Evolutionary conservation across 2,113 vertebrate species (phyloP).

Genomic region (Lonchura striata): DNA sequence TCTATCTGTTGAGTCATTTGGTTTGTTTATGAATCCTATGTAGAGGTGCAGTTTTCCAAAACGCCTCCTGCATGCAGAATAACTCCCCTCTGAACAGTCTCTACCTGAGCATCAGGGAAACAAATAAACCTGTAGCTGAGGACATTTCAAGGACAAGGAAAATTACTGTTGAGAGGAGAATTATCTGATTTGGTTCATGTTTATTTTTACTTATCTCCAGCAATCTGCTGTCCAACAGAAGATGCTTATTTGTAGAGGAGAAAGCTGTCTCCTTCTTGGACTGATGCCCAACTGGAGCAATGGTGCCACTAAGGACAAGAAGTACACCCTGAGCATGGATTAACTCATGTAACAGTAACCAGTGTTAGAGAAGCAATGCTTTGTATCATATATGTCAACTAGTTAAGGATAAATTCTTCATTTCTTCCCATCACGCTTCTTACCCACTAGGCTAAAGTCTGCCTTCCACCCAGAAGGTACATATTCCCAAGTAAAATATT

Average conservation of each 20-base stretch:
- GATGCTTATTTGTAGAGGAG: conserved; percentile 35
- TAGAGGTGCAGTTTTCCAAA: conserved; percentile 26
- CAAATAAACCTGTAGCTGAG: background rate
- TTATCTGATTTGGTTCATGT: conserved; percentile 4
- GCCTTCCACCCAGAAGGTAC: background rate
- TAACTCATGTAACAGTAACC: background rate
- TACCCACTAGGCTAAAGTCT: background rate
- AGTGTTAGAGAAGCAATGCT: background rate
- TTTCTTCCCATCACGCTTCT: background rate
- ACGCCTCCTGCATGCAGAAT: conserved; percentile 9
- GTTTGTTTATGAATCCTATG: conserved; percentile 8
- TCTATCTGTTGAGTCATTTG: conserved; percentile 35
- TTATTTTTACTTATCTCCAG: conserved; percentile 45
- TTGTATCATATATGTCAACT: background rate
- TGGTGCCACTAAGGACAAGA: background rate
- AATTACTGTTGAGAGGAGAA: background rate
- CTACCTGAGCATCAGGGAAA: conserved; percentile 33
- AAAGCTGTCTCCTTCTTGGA: conserved; percentile 27
- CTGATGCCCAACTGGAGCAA: background rate
- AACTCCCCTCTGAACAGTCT: background rate
- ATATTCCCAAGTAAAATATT: background rate
- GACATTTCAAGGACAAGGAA: conserved; percentile 43
- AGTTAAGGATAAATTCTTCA: background rate
- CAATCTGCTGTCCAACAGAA: conserved; percentile 46
- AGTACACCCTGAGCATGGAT: background rate